A percentile compares a stretch with the other conserved stretches of the same genome.
phyloP scores from a whole-genome alignment of 2,888 invertebrate species.

The Tetanocera ferruginea region DNA sequence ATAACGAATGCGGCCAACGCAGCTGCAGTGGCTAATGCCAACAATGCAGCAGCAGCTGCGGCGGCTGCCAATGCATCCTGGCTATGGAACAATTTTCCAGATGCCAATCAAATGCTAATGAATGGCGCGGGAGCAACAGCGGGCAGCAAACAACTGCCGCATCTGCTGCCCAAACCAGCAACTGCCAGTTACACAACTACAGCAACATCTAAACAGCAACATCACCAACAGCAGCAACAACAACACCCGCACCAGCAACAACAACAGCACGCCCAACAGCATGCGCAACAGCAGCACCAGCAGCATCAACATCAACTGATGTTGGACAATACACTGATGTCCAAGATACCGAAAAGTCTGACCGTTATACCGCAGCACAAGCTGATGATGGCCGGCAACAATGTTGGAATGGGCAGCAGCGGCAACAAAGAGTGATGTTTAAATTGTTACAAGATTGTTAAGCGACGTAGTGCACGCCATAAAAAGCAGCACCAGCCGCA shows the following conservation, averaged over 20 bases:
- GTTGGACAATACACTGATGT: slow-evolving; percentile 72
- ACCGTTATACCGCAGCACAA: slow-evolving; percentile 82
- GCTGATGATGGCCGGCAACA: slow-evolving; percentile 54
- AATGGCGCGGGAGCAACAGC: slow-evolving; percentile 54
- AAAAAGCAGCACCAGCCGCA: slow-evolving; percentile 4
- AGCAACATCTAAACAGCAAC: slow-evolving; percentile 57
- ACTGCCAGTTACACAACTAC: slow-evolving; percentile 57
- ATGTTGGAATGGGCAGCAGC: slow-evolving; percentile 39
- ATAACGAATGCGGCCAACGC: slow-evolving; percentile 44
- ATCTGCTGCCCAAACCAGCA: slow-evolving; percentile 47
- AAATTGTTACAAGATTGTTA: slow-evolving; percentile 50
- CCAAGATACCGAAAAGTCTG: slow-evolving; percentile 84
- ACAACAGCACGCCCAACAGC: slow-evolving; percentile 49
- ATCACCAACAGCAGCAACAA: slow-evolving; percentile 57
- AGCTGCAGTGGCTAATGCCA: slow-evolving; percentile 42
- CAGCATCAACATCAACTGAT: slow-evolving; percentile 56
- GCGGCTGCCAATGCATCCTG: slow-evolving; percentile 51
- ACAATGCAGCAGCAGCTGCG: slow-evolving; percentile 41
- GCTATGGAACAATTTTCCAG: slow-evolving; percentile 67
- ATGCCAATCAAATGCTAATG: slow-evolving; percentile 61
- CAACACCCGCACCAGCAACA: slow-evolving; percentile 46
- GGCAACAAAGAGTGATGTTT: slow-evolving; percentile 53
- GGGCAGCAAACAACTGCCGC: slow-evolving; percentile 47
- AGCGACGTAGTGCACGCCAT: slow-evolving; percentile 41
- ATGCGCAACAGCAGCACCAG: slow-evolving; percentile 42